Percentiles rank a stretch among this genome's conserved stretches.
Conservation (phyloP, 2,113 vertebrate species). For the Aviceda subcristata region DNA sequence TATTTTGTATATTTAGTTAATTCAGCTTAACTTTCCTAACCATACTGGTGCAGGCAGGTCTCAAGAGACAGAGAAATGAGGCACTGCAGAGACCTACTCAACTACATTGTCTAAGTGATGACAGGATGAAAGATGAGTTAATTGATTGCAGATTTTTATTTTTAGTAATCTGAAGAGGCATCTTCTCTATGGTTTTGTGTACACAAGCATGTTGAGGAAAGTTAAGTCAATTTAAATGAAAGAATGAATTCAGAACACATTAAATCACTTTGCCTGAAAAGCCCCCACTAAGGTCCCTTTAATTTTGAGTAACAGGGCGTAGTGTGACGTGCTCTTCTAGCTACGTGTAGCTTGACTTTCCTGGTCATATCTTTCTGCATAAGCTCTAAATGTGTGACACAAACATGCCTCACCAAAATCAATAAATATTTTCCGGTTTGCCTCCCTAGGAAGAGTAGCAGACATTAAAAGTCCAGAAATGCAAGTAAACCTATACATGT, state of each 20-base stretch:
- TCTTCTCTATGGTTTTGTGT: slow-evolving; percentile 17
- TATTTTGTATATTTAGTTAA: not conserved
- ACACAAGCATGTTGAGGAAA: slow-evolving; percentile 12
- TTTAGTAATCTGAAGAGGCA: not conserved
- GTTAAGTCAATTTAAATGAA: not conserved
- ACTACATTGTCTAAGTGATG: slow-evolving; percentile 36
- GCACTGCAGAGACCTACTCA: slow-evolving; percentile 1
- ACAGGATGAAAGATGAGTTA: slow-evolving; percentile 51
- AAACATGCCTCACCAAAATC: not conserved
- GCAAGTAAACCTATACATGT: not conserved
- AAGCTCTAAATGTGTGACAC: not conserved
- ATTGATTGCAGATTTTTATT: slow-evolving; percentile 53
- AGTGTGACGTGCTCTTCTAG: not conserved
- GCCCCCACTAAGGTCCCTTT: not conserved
- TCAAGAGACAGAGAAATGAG: not conserved
- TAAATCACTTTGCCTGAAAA: slow-evolving; percentile 31
- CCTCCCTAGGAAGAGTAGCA: not conserved
- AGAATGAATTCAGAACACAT: slow-evolving; percentile 25
- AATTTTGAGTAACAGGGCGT: not conserved
- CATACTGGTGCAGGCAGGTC: not conserved
- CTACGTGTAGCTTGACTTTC: not conserved
- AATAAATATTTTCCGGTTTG: not conserved
- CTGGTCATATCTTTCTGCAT: not conserved
- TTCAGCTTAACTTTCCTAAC: slow-evolving; percentile 28
- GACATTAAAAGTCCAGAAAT: not conserved